phyloP scores from a whole-genome alignment of 2,797 vertebrate species.

The Thamnophis elegans region DNA sequence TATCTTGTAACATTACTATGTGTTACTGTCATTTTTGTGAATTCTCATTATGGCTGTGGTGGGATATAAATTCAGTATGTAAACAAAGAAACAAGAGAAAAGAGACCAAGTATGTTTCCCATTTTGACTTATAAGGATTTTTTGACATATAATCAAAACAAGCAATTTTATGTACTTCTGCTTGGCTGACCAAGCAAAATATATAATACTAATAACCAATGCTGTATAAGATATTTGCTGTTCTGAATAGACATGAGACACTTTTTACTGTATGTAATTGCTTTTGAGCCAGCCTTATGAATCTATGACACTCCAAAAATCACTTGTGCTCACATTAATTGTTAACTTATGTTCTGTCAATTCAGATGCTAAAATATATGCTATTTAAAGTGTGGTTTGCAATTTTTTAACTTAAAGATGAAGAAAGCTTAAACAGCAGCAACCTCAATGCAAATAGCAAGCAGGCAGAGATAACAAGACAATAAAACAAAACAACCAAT shows the following conservation, averaged over 20 bases:
- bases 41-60: background rate
- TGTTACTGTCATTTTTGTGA: background rate
- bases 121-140: background rate
- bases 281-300: slow-evolving; percentile 57
- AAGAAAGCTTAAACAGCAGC: background rate
- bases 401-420: slow-evolving; percentile 26
- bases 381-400: slow-evolving; percentile 3
- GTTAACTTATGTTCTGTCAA: slow-evolving; percentile 20
- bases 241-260: slow-evolving; percentile 23
- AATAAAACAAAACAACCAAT: background rate
- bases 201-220: slow-evolving; percentile 6
- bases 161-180: slow-evolving; percentile 5
- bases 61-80: background rate
- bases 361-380: slow-evolving; percentile 18
- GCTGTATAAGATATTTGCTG: slow-evolving; percentile 35
- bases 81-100: background rate
- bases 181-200: background rate
- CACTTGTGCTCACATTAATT: slow-evolving; percentile 46
- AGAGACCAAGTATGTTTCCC: background rate
- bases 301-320: slow-evolving; percentile 39
- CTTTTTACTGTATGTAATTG: slow-evolving; percentile 50
- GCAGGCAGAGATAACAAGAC: background rate
- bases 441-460: background rate
- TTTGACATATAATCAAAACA: background rate
- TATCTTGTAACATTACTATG: background rate